These are phyloP conservation scores for Ladona fulva DNA, from an alignment of 1,140 invertebrate genomes.

Conservation along the genomic window DNA sequence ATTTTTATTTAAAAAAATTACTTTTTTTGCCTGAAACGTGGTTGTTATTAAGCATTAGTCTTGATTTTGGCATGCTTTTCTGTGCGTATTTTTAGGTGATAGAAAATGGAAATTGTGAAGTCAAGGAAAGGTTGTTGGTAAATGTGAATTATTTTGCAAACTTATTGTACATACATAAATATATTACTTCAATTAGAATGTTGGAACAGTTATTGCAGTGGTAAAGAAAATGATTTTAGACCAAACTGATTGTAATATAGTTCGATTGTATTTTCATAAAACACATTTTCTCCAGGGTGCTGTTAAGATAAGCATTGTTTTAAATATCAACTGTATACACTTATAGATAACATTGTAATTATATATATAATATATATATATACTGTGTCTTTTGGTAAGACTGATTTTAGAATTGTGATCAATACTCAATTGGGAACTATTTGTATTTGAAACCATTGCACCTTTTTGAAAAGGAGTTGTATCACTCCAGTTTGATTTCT, in stretches of 20 bases:
- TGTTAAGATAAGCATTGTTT: conserved; percentile 10
- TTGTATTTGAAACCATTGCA: not conserved
- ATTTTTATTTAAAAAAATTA: too few relatives aligned
- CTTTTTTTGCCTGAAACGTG: too few relatives aligned
- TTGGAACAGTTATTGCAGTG: conserved; percentile 1
- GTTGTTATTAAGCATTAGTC: too few relatives aligned
- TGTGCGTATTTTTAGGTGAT: not conserved
- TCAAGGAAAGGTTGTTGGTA: not conserved
- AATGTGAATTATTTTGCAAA: not conserved
- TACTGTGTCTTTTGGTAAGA: conserved; percentile 5
- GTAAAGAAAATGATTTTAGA: not conserved
- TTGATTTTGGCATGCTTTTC: not conserved
- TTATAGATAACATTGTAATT: conserved; percentile 2
- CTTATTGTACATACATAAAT: not conserved
- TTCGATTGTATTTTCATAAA: conserved; percentile 8
- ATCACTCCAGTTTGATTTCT: not conserved
- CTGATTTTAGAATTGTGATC: conserved; percentile 7
- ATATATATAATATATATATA: not conserved
- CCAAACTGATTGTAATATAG: conserved; percentile 4
- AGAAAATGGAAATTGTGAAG: not conserved
- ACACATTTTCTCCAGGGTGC: conserved; percentile 3
- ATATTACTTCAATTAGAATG: not conserved
- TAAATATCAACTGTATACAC: conserved; percentile 8
- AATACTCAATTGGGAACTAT: conserved; percentile 8
- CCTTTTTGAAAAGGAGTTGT: not conserved